phyloP scores from a whole-genome alignment of 1,140 invertebrate genomes.

The Polypedilum vanderplanki region DNA sequence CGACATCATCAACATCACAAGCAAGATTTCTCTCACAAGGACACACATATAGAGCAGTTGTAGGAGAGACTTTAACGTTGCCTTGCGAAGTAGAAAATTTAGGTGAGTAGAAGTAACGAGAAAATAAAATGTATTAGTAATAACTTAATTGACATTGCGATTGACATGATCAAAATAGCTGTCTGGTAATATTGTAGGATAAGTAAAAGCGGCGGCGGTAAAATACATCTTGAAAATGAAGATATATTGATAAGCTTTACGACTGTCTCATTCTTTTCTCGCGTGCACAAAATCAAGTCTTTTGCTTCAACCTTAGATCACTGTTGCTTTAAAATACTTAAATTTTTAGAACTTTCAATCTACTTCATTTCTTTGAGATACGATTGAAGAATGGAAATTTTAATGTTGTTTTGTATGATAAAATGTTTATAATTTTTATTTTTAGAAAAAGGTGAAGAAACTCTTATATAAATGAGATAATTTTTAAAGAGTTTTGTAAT shows the following conservation, averaged over 20 bases:
- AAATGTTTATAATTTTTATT: too few species aligned
- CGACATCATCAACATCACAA: constrained; percentile 35
- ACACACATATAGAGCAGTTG: constrained; percentile 64
- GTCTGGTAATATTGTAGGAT: background rate
- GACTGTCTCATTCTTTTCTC: background rate
- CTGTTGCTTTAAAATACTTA: too few species aligned
- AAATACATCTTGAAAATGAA: constrained; percentile 20
- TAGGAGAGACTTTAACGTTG: constrained; percentile 63
- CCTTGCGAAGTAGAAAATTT: constrained; percentile 71
- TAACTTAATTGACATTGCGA: constrained; percentile 24
- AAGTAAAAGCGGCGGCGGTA: background rate
- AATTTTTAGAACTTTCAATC: too few species aligned
- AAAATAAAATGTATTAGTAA: constrained; percentile 22
- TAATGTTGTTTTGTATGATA: too few species aligned
- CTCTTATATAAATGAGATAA: too few species aligned
- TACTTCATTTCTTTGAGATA: too few species aligned
- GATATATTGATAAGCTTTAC: constrained; percentile 21
- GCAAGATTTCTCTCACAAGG: constrained; percentile 64
- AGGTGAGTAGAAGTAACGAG: constrained; percentile 50
- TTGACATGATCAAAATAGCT: background rate
- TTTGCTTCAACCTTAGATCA: too few species aligned
- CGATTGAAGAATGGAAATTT: too few species aligned
- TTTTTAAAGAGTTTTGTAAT: too few species aligned
- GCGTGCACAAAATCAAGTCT: too few species aligned
- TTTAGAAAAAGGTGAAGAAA: too few species aligned